Conservation (phyloP, 2,888 invertebrate genomes). For the Orthonevra nobilis region DNA sequence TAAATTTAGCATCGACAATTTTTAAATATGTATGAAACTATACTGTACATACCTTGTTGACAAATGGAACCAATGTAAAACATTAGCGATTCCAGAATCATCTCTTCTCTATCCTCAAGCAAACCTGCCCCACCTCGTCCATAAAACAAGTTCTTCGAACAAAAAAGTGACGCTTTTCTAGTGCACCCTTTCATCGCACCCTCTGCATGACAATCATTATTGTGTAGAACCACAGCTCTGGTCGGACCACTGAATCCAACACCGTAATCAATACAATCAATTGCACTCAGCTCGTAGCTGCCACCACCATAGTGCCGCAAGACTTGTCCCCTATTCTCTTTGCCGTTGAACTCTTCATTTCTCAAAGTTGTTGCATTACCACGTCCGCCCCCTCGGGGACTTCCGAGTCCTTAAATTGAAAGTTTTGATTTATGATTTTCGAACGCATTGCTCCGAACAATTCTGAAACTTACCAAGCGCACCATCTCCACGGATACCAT, state of each 20-base stretch:
- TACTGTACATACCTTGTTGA: constrained; percentile 79
- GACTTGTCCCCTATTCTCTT: constrained; percentile 40
- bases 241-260: constrained; percentile 47
- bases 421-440: constrained; percentile 73
- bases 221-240: constrained; percentile 27
- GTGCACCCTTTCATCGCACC: background rate
- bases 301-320: constrained; percentile 34
- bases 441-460: constrained; percentile 58
- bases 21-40: too few species aligned
- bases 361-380: constrained; percentile 55
- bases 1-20: too few species aligned
- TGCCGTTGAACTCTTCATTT: constrained; percentile 33
- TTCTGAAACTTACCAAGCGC: constrained; percentile 32
- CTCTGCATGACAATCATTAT: constrained; percentile 2
- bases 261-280: constrained; percentile 65
- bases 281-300: constrained; percentile 42
- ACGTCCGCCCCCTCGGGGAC: background rate
- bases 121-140: too few species aligned
- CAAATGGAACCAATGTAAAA: constrained; percentile 80
- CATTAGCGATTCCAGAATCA: constrained; percentile 77
- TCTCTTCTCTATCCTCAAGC: constrained; percentile 71
- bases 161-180: too few species aligned
- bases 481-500: constrained; percentile 29
- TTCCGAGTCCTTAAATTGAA: constrained; percentile 67
- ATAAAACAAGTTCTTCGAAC: too few species aligned